phyloP scores from a whole-genome alignment of 2,113 vertebrate genomes.

The Nettapus auritus region DNA sequence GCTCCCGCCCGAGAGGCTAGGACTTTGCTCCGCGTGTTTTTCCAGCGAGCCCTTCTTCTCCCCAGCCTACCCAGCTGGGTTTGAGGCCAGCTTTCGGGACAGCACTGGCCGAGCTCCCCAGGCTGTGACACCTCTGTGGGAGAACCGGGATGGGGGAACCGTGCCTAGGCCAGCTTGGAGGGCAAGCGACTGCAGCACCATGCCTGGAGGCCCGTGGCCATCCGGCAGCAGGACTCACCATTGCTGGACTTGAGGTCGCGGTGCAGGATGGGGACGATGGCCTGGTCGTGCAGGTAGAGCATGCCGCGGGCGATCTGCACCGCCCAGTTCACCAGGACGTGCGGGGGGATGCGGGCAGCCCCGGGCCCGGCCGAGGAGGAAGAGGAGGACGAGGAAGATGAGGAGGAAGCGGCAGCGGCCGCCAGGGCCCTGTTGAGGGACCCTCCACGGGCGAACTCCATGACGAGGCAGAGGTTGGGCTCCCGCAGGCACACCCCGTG shows the following conservation, averaged over 20 bases:
- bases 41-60: background rate
- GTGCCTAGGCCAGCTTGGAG: no score
- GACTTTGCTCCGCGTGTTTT: background rate
- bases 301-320: slow-evolving; percentile 95
- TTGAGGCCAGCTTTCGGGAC: background rate
- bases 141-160: background rate
- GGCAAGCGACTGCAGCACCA: no score
- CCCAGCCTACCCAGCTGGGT: background rate
- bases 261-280: slow-evolving; percentile 91
- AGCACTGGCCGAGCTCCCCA: no score
- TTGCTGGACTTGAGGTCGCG: slow-evolving; percentile 97
- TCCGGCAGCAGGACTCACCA: slow-evolving; percentile 80
- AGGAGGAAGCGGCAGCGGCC: background rate
- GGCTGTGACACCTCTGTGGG: background rate
- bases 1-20: background rate
- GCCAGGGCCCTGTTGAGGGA: slow-evolving; percentile 89
- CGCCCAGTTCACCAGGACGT: slow-evolving; percentile 94
- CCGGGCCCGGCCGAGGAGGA: slow-evolving; percentile 38
- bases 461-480: slow-evolving; percentile 93
- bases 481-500: slow-evolving; percentile 90
- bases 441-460: slow-evolving; percentile 93
- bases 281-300: slow-evolving; percentile 93
- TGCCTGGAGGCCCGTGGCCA: background rate
- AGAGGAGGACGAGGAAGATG: no score
- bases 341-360: slow-evolving; percentile 84